Evolutionary conservation across 1,140 invertebrate genomes (phyloP), one percentile per base, ranked within the genome.

Genomic region (Micrasema minimum): DNA sequence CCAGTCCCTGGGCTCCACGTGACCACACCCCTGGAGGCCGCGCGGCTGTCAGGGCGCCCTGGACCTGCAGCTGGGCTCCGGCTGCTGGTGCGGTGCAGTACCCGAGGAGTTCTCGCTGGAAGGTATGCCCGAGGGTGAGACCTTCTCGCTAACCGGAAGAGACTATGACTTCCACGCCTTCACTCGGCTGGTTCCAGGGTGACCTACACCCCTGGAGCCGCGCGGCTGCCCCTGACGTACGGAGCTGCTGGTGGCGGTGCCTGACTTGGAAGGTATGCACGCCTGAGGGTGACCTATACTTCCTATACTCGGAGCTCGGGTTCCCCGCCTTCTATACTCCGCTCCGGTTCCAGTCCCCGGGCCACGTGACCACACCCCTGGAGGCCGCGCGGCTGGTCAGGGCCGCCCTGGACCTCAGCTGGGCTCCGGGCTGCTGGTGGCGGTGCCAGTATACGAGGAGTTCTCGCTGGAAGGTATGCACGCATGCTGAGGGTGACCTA

Each of bases 241-340:
- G 51, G 97, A 96, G 0, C 88, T 97, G 45, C 83, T 99, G 4
- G 87, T 99, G 65, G 96, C 93, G 5, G 96, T 98, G 10, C 96
- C 97, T 0, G 91, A 66, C 96, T 83, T 92, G 76, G 83, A 90
- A 75, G 81, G 88, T 81, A 41, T n/a, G 43, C 14, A n/a, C n/a
- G n/a, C n/a, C n/a, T n/a, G n/a, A n/a, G n/a, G n/a, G n/a, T n/a
- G n/a, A n/a, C n/a, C n/a, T n/a, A n/a, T n/a, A n/a, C n/a, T n/a
- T n/a, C n/a, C n/a, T n/a, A n/a, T n/a, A 92, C 0, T 91, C 72
- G 92, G 91, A 1, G 72, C 37, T 76, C 5, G 79, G 83, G 2
- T 95, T 96, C 80, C 97, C 97, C 7, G 94, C 96, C 41, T 99
- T 99, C 85, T 99, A 97, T 81, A 90, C 90, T n/a, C n/a, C n/a